Evolutionary conservation across 2,113 vertebrate species (phyloP).

Genomic region (Sapayoa aenigma): DNA sequence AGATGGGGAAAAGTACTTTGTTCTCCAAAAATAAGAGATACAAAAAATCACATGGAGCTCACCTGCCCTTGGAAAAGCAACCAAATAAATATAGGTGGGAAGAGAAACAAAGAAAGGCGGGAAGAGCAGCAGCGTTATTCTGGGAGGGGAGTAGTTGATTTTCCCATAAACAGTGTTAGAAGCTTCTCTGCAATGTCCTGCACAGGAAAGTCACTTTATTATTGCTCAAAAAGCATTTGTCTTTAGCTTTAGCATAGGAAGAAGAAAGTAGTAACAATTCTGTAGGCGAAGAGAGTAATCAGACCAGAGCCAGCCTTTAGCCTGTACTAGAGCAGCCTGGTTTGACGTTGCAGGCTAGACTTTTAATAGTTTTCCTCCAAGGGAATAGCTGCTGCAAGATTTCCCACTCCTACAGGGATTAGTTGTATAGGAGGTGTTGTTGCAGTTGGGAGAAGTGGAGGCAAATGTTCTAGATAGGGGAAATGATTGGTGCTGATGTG

Average conservation of each 20-base stretch:
- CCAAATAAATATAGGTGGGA: background rate
- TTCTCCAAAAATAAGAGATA: background rate
- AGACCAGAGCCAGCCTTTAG: background rate
- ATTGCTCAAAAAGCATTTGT: background rate
- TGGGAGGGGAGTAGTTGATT: background rate
- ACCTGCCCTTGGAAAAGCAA: conserved; percentile 8
- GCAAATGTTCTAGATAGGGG: background rate
- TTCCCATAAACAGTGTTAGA: background rate
- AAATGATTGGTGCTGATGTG: background rate
- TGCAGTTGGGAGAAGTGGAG: background rate
- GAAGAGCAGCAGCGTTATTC: background rate
- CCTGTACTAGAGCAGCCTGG: background rate
- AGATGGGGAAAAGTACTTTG: background rate
- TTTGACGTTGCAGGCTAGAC: background rate
- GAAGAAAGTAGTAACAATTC: background rate
- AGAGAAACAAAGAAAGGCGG: background rate
- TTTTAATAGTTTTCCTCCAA: background rate
- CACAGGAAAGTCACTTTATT: background rate
- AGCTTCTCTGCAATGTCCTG: background rate
- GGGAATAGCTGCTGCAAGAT: background rate
- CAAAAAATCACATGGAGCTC: background rate
- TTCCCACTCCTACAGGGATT: background rate
- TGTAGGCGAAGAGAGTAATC: background rate
- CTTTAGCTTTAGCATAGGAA: background rate
- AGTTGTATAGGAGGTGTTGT: background rate